Conservation (phyloP, 2,888 invertebrate genomes). For the Acanthacorydalis orientalis region DNA sequence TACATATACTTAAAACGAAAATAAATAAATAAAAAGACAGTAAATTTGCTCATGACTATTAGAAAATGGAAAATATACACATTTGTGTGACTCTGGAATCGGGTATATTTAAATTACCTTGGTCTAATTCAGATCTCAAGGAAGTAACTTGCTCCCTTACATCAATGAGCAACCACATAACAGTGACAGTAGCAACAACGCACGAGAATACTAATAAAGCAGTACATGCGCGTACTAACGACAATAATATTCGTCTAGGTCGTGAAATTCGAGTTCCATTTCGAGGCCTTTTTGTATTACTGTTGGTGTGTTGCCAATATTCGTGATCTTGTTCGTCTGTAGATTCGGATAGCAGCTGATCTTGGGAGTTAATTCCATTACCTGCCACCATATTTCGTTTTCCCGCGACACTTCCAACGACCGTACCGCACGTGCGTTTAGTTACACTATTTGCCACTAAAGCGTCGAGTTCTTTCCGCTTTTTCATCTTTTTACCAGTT, state of each 20-base stretch:
- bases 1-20: too few species aligned
- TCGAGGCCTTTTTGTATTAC: constrained; percentile 10
- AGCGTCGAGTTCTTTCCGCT: constrained; percentile 58
- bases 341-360: constrained; percentile 45
- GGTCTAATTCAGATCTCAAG: constrained; percentile 44
- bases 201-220: constrained; percentile 42
- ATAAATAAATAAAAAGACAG: background rate
- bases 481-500: constrained; percentile 56
- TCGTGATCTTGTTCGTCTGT: constrained; percentile 34
- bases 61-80: background rate
- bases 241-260: constrained; percentile 11
- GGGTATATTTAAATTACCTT: constrained; percentile 35
- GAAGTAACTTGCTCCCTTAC: constrained; percentile 47
- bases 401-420: constrained; percentile 19
- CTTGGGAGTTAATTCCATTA: constrained; percentile 32
- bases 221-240: constrained; percentile 35
- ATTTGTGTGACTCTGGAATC: background rate
- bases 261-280: background rate
- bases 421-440: constrained; percentile 23
- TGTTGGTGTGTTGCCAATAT: constrained; percentile 14
- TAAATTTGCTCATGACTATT: background rate
- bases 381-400: constrained; percentile 18
- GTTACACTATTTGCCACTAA: constrained; percentile 37
- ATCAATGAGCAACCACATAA: constrained; percentile 51
- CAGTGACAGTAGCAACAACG: constrained; percentile 44